These are phyloP conservation scores for Sebastes cheni DNA, from an alignment of 2,797 vertebrate species.

Conservation along the genomic window DNA sequence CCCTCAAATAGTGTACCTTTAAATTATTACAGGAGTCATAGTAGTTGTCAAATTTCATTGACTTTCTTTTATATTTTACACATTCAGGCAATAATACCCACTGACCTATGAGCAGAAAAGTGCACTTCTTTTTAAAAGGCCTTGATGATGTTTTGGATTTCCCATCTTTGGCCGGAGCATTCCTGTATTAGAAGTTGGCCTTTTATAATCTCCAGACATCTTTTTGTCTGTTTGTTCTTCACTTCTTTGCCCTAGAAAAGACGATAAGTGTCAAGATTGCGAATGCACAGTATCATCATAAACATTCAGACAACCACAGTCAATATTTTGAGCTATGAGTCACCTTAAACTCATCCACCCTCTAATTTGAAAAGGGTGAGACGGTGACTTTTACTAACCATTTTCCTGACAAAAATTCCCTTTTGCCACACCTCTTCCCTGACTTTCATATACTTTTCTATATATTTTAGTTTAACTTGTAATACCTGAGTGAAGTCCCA, in stretches of 20 bases:
- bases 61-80: background rate
- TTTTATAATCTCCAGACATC: constrained; percentile 73
- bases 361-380: background rate
- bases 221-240: constrained; percentile 70
- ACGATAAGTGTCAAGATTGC: background rate
- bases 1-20: background rate
- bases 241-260: constrained; percentile 71
- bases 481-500: constrained; percentile 80
- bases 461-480: background rate
- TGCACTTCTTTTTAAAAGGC: constrained; percentile 49
- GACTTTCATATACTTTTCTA: background rate
- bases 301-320: background rate
- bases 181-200: constrained; percentile 62
- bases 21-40: background rate
- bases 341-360: background rate
- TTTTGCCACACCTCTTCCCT: too few species aligned
- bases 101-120: background rate
- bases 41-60: background rate
- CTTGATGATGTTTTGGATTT: constrained; percentile 66
- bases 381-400: background rate
- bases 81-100: background rate
- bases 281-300: background rate
- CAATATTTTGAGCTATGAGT: background rate
- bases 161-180: constrained; percentile 77
- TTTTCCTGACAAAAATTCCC: too few species aligned